A percentile compares a stretch with the other conserved stretches of the same genome.
Conservation (phyloP, 2,113 vertebrate genomes). For the Stegastes partitus region DNA sequence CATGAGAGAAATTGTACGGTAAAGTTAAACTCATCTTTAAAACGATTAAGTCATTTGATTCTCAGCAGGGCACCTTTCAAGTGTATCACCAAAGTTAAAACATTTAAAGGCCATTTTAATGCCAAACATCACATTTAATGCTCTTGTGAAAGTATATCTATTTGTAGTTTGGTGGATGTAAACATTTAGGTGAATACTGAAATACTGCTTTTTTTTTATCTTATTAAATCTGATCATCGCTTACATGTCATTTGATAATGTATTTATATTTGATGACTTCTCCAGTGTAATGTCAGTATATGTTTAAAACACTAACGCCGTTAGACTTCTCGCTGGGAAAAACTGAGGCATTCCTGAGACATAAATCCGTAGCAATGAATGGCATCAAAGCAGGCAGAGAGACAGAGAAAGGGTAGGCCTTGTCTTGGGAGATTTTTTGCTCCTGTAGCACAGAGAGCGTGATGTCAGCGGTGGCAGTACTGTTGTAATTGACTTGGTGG, state of each 20-base stretch:
- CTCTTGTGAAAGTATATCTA: too few species aligned
- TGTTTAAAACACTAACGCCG: slow-evolving; percentile 4
- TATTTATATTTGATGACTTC: background rate
- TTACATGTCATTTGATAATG: background rate
- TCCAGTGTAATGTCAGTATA: background rate
- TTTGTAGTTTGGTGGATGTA: too few species aligned
- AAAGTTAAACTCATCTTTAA: too few species aligned
- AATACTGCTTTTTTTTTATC: too few species aligned
- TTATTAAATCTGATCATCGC: too few species aligned
- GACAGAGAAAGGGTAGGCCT: slow-evolving; percentile 75
- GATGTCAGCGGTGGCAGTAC: slow-evolving; percentile 84
- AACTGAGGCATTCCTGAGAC: slow-evolving; percentile 30
- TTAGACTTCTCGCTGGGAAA: background rate
- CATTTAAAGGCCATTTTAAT: too few species aligned
- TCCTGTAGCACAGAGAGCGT: slow-evolving; percentile 77
- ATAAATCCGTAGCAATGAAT: slow-evolving; percentile 30
- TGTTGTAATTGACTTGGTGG: slow-evolving; percentile 85
- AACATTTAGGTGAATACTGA: too few species aligned
- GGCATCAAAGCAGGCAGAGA: slow-evolving; percentile 55
- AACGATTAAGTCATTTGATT: too few species aligned
- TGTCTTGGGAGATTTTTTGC: slow-evolving; percentile 64
- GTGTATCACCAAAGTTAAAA: too few species aligned
- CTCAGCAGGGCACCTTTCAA: too few species aligned
- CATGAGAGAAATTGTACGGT: too few species aligned
- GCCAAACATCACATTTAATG: too few species aligned